Evolutionary conservation across 37 sponge, comb jelly and placozoan genomes (phyloP).

Genomic region (Chondrosia reniformis): DNA sequence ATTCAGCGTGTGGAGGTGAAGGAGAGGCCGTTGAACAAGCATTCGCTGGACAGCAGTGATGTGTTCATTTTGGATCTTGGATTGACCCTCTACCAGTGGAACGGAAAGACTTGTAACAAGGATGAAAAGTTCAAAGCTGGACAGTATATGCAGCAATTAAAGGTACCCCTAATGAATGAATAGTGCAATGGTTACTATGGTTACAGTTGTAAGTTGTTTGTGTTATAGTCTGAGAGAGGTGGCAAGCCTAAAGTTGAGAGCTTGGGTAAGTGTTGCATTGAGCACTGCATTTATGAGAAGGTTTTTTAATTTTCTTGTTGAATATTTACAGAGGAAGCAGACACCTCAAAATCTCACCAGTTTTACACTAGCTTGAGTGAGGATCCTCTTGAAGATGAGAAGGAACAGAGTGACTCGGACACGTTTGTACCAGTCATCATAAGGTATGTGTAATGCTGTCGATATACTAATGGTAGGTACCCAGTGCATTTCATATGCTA

Average conservation of each 20-base stretch:
- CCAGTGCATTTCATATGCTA: too few relatives aligned
- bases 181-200: too few relatives aligned
- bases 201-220: too few relatives aligned
- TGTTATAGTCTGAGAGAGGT: conserved; percentile 75
- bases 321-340: conserved; percentile 62
- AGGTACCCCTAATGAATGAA: too few relatives aligned
- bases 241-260: conserved; percentile 69
- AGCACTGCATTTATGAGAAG: background rate
- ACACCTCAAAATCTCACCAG: conserved; percentile 37
- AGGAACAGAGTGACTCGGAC: background rate
- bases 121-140: conserved; percentile 95
- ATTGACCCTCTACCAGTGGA: conserved; percentile 86
- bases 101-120: conserved; percentile 93
- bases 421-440: background rate
- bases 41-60: conserved; percentile 76
- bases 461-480: too few relatives aligned
- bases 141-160: conserved; percentile 78
- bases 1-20: too few relatives aligned
- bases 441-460: too few relatives aligned
- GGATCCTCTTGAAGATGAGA: conserved; percentile 26
- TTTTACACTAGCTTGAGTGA: conserved; percentile 38
- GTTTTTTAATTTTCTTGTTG: too few relatives aligned
- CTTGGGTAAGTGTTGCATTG: conserved; percentile 40
- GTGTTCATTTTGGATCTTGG: conserved; percentile 95
- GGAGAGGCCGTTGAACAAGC: conserved; percentile 59